A percentile compares a stretch with the other conserved stretches of the same genome.
phyloP scores from a whole-genome alignment of 1,140 invertebrate genomes.

The Pteromalus puparum region DNA sequence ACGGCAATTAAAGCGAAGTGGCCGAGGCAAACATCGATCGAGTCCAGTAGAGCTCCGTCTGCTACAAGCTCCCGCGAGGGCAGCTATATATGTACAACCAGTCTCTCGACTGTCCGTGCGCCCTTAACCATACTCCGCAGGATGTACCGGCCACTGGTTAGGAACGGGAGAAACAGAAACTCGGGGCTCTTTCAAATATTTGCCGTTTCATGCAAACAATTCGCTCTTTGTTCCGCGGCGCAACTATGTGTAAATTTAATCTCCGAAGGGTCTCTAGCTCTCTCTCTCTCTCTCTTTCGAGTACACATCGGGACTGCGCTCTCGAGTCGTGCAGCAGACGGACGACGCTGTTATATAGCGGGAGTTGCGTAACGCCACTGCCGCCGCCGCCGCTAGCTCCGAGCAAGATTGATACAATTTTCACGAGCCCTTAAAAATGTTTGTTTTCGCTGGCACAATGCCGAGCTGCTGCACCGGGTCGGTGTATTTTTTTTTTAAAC shows the following conservation, averaged over 20 bases:
- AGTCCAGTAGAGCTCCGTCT: neutral
- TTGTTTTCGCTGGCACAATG: conserved; percentile 35
- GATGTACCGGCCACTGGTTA: neutral
- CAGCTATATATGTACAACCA: neutral
- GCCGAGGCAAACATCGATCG: conserved; percentile 72
- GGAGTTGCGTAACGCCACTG: conserved; percentile 34
- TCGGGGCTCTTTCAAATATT: conserved; percentile 69
- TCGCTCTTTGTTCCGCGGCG: conserved; percentile 70
- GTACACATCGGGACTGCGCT: conserved; percentile 45
- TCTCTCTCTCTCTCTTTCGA: conserved; percentile 16
- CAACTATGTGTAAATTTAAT: conserved; percentile 76
- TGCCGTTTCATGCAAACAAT: conserved; percentile 69
- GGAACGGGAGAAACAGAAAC: neutral
- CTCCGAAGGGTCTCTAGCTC: conserved; percentile 60
- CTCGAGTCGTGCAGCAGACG: conserved; percentile 52
- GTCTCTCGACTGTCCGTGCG: neutral
- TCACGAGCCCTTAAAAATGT: conserved; percentile 59
- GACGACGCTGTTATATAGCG: conserved; percentile 49
- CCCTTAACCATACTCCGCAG: neutral
- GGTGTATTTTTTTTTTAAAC: neutral
- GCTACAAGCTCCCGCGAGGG: neutral
- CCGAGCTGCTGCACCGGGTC: neutral
- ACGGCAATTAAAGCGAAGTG: conserved; percentile 73
- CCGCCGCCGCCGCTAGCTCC: conserved; percentile 14
- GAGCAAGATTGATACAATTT: conserved; percentile 56